Percentiles rank a stretch among this genome's conserved stretches.
Evolutionary conservation across 1,140 invertebrate species (phyloP).

Genomic region (Stegodyphus mimosarum): DNA sequence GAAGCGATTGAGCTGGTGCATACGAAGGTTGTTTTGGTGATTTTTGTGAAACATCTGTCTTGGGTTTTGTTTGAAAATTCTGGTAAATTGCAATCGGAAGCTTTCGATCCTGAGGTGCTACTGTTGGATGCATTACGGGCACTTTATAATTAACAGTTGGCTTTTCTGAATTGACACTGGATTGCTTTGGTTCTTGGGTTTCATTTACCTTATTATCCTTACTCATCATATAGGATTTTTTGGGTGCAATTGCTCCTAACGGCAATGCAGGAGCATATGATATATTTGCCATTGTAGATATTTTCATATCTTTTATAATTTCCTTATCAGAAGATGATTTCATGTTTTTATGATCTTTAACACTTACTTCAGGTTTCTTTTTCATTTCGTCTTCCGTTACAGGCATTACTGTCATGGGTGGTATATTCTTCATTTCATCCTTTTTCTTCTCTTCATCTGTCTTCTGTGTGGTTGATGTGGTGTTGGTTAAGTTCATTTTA

Average conservation of each 20-base stretch:
- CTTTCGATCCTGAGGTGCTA: constrained; percentile 4
- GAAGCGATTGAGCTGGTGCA: constrained; percentile 1
- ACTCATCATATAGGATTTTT: not conserved
- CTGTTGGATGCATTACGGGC: not conserved
- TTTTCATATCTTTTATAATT: not conserved
- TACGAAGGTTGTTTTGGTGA: not conserved
- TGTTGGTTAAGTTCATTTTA: constrained; percentile 37
- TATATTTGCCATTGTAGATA: not conserved
- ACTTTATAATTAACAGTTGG: constrained; percentile 17
- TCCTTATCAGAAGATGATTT: not conserved
- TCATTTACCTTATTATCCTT: not conserved
- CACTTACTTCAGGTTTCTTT: not conserved
- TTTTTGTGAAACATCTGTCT: not conserved
- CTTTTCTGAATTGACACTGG: not conserved
- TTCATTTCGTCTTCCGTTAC: not conserved
- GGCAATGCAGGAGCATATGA: not conserved
- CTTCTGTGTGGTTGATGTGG: not conserved
- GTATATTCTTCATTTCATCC: not conserved
- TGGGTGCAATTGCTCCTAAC: not conserved
- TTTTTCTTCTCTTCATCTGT: not conserved
- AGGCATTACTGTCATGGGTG: not conserved
- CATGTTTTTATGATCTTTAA: not conserved
- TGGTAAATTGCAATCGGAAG: constrained; percentile 13
- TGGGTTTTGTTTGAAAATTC: not conserved
- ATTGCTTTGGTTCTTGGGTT: not conserved